These are phyloP conservation scores for Phaethornis superciliosus DNA, from an alignment of 2,113 vertebrate species.

Conservation along the genomic window DNA sequence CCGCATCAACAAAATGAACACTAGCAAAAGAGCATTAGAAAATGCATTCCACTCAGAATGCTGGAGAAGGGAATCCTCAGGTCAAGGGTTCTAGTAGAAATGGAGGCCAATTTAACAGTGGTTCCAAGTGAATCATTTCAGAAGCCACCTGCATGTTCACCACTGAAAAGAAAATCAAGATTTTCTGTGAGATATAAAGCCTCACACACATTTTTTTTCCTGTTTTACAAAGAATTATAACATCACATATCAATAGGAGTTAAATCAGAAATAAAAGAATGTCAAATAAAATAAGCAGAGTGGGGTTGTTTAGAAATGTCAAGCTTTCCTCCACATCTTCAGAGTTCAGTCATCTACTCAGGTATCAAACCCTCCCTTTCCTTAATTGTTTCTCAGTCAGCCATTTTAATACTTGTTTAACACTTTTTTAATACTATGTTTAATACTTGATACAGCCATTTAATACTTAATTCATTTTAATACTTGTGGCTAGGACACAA, in stretches of 20 bases:
- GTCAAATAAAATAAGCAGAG: neutral
- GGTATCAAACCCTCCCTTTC: neutral
- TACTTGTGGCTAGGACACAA: neutral
- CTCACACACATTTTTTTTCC: neutral
- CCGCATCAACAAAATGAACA: neutral
- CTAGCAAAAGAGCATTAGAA: neutral
- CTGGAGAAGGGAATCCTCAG: slow-evolving; percentile 3
- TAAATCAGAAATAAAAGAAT: neutral
- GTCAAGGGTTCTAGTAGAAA: neutral
- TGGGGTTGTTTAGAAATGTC: neutral
- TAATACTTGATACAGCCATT: no score
- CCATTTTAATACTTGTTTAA: neutral
- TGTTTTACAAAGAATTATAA: neutral
- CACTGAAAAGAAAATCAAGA: neutral
- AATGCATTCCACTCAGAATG: slow-evolving; percentile 5
- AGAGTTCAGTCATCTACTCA: neutral
- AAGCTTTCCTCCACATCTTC: neutral
- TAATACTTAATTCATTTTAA: no score
- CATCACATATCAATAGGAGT: neutral
- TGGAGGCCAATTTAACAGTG: neutral
- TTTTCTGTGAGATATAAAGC: neutral
- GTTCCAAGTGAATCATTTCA: neutral
- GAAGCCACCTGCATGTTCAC: neutral
- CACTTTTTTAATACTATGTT: no score
- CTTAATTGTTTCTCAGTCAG: neutral